These are phyloP conservation scores for Myiagra hebetior DNA, from an alignment of 2,113 vertebrate genomes.

Conservation along the genomic window DNA sequence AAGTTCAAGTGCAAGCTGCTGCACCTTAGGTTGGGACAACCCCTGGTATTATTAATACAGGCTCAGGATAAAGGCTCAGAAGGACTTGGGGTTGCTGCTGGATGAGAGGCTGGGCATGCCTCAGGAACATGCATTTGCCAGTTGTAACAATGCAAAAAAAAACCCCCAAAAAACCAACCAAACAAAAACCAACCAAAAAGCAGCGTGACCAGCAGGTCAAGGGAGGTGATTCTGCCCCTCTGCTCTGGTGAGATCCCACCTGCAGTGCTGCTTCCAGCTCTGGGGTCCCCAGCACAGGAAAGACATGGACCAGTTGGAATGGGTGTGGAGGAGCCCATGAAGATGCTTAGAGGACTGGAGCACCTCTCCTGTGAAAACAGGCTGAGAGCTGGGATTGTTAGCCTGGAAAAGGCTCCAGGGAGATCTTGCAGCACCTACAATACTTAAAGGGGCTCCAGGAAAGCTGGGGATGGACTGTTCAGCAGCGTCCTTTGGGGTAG, in stretches of 20 bases:
- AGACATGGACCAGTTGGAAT: not conserved
- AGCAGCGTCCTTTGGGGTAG: no score
- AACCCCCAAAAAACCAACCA: not conserved
- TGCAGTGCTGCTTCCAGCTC: not conserved
- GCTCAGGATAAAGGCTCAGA: not conserved
- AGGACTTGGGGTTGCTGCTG: not conserved
- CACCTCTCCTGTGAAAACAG: not conserved
- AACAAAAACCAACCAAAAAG: not conserved
- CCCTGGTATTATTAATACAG: no score
- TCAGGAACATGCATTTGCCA: not conserved
- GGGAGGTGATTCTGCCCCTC: not conserved
- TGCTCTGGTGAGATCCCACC: not conserved
- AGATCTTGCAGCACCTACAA: no score
- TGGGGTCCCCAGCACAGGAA: not conserved
- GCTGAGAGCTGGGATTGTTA: not conserved
- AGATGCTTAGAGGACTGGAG: not conserved
- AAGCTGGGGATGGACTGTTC: no score
- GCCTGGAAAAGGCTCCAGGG: not conserved
- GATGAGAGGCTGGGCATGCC: not conserved
- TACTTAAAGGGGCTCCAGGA: no score
- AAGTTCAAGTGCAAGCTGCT: not conserved
- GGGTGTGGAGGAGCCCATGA: not conserved
- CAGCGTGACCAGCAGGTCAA: not conserved
- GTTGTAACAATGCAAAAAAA: not conserved
- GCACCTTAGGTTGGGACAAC: not conserved